Evolutionary conservation across 2,888 invertebrate species (phyloP), one percentile per base, ranked within the genome.

Genomic region (Aleiodes alternator): DNA sequence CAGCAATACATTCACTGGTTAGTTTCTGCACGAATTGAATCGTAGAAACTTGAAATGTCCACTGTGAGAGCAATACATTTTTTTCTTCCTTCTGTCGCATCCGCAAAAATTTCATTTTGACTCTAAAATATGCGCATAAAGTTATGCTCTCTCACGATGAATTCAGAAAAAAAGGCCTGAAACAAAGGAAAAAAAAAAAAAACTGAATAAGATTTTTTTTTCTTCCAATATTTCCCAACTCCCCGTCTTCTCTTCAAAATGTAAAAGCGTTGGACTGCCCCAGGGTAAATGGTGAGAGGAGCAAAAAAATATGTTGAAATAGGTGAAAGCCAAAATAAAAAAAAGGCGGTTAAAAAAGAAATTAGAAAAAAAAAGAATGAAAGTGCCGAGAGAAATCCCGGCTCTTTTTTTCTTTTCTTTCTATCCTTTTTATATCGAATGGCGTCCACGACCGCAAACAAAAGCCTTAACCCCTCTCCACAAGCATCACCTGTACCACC

Each of bases 51-150:
- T 7, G 38, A 8, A 34, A 34, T 34, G 12, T 34, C 53, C 59
- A 14, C 38, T 59, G 59, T 31, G 23, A 9, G 43, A 11, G 14
- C 16, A 43, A 61, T 38, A 16, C 38, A 43, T 7, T 7, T 43
- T 7, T 43, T 38, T 38, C 3, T 7, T 43, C 14, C 59, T 2
- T n/a, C 59, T 14, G 11, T 34, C 31, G 34, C 14, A 7, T 61
- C 57, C 12, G 3, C 12, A 16, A 11, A 14, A 56, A 56, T 29
- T 7, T 29, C 29, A 16, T 29, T 7, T 7, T 3, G 5, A 64
- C 4, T 43, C 16, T 43, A 48, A 61, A 38, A 64, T 48, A 64
- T 64, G 64, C 48, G 64, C 43, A 64, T 64, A 64, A 64, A 64
- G 43, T 64, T 23, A 48, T 23, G 23, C 34, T 43, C 23, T 64